Base-by-base conservation (phyloP, 2,797 vertebrate genomes). In the Coregonus sp. region DNA sequence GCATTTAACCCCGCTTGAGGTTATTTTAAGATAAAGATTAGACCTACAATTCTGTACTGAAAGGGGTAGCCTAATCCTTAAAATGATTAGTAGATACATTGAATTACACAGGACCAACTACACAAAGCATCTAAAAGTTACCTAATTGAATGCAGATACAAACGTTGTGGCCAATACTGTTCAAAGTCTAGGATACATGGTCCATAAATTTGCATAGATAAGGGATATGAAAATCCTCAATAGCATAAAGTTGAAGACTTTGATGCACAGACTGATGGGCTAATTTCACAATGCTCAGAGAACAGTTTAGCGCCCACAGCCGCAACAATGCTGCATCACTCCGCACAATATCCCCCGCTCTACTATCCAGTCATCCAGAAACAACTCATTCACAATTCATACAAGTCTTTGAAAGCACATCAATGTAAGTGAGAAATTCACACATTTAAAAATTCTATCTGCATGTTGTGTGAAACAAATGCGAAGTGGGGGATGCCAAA, bases 1-100 rank as follows among this genome's bases (percentile, higher is more conserved):
- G 35, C 11, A 82, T 82, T 86, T 68, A 83, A 69, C 40, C 75
- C 51, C 78, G 63, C 29, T 70, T 47, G 33, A 74, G 4, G 51
- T 69, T 73, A 14, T 40, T 78, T 70, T 20, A 66, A 68, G 37
- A 69, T 11, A 15, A n/a, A 66, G 7, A 75, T 72, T 2, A 73
- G 66, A 15, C 31, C 29, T 35, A 68, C 29, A 68, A 18, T 68
- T 29, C 6, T 16, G 31, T 35, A 31, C 4, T 68, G 29, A 35
- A 68, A 35, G 33, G 29, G 31, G 29, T 16, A 20, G 56, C n/a
- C 56, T 47, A 35, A 68, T 35, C 31, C 33, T 2, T 68, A 33
- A 67, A 67, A 37, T 18, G 14, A 37, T 33, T 6, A 18, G 12
- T 16, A 14, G 5, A 35, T 6, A 6, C 12, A 35, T 35, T 33